Evolutionary conservation across 1,140 invertebrate species (phyloP).

Genomic region (Geopemphigus sp.): DNA sequence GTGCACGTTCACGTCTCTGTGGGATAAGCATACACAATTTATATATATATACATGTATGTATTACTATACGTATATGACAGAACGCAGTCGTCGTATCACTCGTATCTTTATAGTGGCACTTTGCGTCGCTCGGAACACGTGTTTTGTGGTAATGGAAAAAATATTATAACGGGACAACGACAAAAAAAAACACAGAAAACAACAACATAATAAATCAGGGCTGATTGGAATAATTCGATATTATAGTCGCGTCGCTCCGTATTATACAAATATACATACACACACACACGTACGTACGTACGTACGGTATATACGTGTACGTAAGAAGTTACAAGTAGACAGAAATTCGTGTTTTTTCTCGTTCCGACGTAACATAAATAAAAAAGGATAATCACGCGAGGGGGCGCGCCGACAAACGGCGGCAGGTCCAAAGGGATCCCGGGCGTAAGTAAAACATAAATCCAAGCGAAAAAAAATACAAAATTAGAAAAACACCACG

Average conservation of each 20-base stretch:
- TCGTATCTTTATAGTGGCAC: conserved; percentile 25
- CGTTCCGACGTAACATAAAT: neutral
- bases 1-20: too few relatives aligned
- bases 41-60: neutral
- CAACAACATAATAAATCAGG: conserved; percentile 36
- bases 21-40: too few relatives aligned
- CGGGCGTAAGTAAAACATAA: neutral
- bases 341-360: conserved; percentile 13
- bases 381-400: conserved; percentile 3
- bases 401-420: conserved; percentile 11
- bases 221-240: conserved; percentile 21
- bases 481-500: conserved; percentile 8
- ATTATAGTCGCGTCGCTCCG: neutral
- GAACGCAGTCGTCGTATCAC: neutral
- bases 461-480: neutral
- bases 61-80: neutral
- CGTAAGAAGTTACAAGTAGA: neutral
- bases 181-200: neutral
- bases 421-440: neutral
- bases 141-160: conserved; percentile 28
- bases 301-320: neutral
- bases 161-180: neutral
- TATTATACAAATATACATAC: too few relatives aligned
- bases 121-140: conserved; percentile 9
- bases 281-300: too few relatives aligned